Conservation (phyloP, 2,888 invertebrate species). For the Autographa gamma region DNA sequence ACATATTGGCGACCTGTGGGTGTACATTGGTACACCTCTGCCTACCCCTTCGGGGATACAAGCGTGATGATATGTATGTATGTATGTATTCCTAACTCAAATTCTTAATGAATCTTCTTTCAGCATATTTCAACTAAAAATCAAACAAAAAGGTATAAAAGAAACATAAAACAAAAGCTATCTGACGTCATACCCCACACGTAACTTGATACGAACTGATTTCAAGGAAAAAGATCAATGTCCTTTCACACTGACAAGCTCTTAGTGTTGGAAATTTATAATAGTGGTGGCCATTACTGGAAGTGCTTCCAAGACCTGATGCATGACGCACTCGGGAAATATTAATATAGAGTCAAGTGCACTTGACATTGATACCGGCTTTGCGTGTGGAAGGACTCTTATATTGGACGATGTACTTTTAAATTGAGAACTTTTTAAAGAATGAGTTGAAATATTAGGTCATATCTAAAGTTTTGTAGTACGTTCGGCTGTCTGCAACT, state of each 20-base stretch:
- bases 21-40: too few species aligned
- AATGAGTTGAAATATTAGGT: too few species aligned
- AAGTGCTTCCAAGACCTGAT: conserved; percentile 76
- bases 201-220: conserved; percentile 32
- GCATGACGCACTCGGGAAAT: conserved; percentile 79
- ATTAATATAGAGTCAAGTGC: conserved; percentile 62
- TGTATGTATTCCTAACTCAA: too few species aligned
- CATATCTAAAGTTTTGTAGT: too few species aligned
- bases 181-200: conserved; percentile 6
- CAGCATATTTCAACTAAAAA: too few species aligned
- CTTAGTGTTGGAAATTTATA: conserved; percentile 84
- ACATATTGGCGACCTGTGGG: too few species aligned
- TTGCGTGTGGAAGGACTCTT: conserved; percentile 37
- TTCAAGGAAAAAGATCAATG: conserved; percentile 77
- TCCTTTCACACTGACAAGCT: conserved; percentile 75
- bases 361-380: conserved; percentile 31
- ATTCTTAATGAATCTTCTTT: too few species aligned
- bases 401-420: conserved; percentile 10
- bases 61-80: too few species aligned
- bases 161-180: background rate
- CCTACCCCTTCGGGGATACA: too few species aligned
- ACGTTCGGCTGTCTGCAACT: too few species aligned
- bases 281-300: conserved; percentile 83
- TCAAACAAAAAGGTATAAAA: background rate
- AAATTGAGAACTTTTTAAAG: too few species aligned